Percentiles rank a stretch among this genome's conserved stretches.
phyloP scores from a whole-genome alignment of 2,888 invertebrate species.

The Pseudococcus longispinus region DNA sequence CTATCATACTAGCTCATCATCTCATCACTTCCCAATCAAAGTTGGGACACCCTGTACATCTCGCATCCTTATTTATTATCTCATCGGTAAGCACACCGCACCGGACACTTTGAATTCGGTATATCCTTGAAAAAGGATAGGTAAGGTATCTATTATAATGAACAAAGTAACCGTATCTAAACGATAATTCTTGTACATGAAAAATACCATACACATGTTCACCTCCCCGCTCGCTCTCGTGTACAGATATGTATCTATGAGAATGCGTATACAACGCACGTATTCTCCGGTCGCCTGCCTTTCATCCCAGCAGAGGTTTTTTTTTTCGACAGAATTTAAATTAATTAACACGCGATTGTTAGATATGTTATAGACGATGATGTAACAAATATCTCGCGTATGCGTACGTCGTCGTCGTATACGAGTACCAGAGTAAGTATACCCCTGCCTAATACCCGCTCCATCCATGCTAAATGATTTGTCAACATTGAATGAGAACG shows the following conservation, averaged over 20 bases:
- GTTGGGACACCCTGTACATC: too few relatives aligned
- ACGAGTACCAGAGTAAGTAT: neutral
- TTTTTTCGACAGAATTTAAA: conserved; percentile 26
- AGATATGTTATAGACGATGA: neutral
- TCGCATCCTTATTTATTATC: neutral
- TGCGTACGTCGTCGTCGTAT: too few relatives aligned
- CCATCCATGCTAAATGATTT: conserved; percentile 18
- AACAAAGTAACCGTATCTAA: conserved; percentile 37
- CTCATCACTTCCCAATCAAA: too few relatives aligned
- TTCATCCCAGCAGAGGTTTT: neutral
- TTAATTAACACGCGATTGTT: conserved; percentile 32
- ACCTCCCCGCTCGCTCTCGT: neutral
- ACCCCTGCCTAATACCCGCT: neutral
- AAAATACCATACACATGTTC: neutral
- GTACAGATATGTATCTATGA: neutral
- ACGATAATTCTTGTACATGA: conserved; percentile 16
- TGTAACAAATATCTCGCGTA: neutral
- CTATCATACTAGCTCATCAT: too few relatives aligned
- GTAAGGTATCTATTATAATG: neutral
- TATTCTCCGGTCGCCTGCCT: neutral
- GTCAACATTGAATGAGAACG: neutral
- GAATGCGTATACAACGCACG: conserved; percentile 7
- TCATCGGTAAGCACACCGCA: neutral
- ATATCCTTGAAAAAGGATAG: conserved; percentile 10
- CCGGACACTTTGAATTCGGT: neutral